Base-by-base conservation (phyloP, 2,888 invertebrate genomes). In the Caenorhabditis sulstoni region DNA sequence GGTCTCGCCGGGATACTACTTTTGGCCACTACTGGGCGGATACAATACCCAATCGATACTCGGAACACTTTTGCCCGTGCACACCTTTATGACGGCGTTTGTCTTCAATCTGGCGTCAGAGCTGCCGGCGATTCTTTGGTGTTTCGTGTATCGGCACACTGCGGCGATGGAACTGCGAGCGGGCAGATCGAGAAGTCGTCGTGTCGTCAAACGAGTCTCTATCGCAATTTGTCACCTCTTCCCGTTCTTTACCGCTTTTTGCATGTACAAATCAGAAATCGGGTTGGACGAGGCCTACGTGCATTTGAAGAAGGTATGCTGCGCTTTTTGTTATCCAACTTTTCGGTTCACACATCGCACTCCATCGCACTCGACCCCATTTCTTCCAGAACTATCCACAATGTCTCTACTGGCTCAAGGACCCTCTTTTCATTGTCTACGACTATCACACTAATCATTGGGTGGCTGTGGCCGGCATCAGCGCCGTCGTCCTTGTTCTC, bases 1-100 rank as follows among this genome's bases (percentile, higher is more conserved):
- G 18, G 22, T 67, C 9, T 45, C 53, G 11, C 59, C 75, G 1
- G 75, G 61, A 0, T 75, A 61, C 41, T 75, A 67, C 52, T 75
- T 67, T 20, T 75, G 66, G 12, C 75, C 75, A n/a, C 23, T 75
- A 49, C 41, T 75, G 8, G 75, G 66, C 18, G 75, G 75, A 12
- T 61, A 59, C 29, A 75, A 61, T 47, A 61, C 67, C 2, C 22
- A 39, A 8, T 22, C 23, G 3, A 41, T 65, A 22, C 50, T 58
- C 8, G 55, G 57, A 5, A 22, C 45, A 44, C 55, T 50, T 14
- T 22, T 65, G 5, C 20, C 22, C 12, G 20, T 58, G n/a, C 67
- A 75, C 53, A 16, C 39, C 14, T 39, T 22, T n/a, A 57, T 65
- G 53, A 39, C 55, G 1, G 11, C 67, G 18, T 75, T 37, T 23